Evolutionary conservation across 2,113 vertebrate species (phyloP).

Genomic region (Anhinga anhinga): DNA sequence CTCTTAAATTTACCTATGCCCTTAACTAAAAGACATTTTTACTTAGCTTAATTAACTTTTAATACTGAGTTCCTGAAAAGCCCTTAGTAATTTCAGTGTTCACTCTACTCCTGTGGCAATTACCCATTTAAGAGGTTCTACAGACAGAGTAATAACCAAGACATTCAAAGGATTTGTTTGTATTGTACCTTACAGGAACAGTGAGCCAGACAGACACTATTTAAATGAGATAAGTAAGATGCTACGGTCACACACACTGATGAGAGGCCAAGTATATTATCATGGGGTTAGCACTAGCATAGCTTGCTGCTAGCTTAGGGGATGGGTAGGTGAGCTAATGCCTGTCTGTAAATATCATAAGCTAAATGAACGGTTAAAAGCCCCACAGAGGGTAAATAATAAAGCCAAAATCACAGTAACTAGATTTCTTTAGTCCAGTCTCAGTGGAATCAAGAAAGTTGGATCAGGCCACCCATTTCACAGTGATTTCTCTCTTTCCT

Average conservation of each 20-base stretch:
- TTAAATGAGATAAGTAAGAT: neutral
- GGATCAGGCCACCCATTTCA: neutral
- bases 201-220: neutral
- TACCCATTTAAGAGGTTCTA: neutral
- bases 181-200: neutral
- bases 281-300: neutral
- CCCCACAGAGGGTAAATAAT: neutral
- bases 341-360: neutral
- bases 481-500: neutral
- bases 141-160: neutral
- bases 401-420: neutral
- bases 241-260: neutral
- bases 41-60: constrained; percentile 6
- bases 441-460: neutral
- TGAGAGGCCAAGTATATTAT: neutral
- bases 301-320: neutral
- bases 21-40: neutral
- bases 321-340: neutral
- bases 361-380: neutral
- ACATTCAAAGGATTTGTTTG: neutral
- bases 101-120: neutral
- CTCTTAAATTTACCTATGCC: neutral
- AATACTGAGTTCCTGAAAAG: neutral
- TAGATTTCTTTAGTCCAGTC: neutral
- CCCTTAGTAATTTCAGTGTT: neutral